A percentile compares a stretch with the other conserved stretches of the same genome.
Conservation (phyloP, 2,888 invertebrate genomes). For the Tolmerus cingulatus region DNA sequence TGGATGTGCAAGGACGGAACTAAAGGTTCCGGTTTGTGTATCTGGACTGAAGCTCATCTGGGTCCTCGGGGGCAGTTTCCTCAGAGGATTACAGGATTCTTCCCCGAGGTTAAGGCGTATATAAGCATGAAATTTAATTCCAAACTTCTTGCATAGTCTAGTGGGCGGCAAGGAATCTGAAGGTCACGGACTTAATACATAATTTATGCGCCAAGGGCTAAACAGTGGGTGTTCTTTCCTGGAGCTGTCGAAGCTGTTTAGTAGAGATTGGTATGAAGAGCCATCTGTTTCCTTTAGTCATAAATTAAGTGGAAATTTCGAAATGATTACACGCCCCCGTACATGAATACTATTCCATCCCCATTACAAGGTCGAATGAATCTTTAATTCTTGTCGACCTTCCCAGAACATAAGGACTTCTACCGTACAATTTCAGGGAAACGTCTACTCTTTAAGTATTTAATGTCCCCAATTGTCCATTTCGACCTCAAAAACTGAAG, state of each 20-base stretch:
- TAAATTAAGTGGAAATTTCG: not conserved
- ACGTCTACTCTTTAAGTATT: not conserved
- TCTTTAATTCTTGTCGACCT: not conserved
- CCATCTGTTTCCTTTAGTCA: not conserved
- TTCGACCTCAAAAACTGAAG: not conserved
- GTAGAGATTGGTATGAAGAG: not conserved
- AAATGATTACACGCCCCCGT: not conserved
- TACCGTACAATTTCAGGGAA: not conserved
- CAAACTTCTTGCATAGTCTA: not conserved
- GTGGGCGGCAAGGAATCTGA: not conserved
- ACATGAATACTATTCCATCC: not conserved
- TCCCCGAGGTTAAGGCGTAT: not conserved
- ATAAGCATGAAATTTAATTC: not conserved
- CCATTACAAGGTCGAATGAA: not conserved
- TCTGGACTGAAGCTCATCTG: not conserved
- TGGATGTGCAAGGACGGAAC: not conserved
- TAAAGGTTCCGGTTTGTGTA: not conserved
- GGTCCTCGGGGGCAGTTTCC: not conserved
- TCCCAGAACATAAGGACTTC: not conserved
- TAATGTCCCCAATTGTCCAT: not conserved
- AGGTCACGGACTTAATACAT: not conserved
- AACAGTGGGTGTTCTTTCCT: not conserved
- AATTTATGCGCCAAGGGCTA: not conserved
- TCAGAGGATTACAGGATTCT: not conserved
- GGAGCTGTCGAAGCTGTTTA: not conserved